Evolutionary conservation across 1,140 invertebrate genomes (phyloP), one percentile per base, ranked within the genome.

Genomic region (Adoxophyes honmai): DNA sequence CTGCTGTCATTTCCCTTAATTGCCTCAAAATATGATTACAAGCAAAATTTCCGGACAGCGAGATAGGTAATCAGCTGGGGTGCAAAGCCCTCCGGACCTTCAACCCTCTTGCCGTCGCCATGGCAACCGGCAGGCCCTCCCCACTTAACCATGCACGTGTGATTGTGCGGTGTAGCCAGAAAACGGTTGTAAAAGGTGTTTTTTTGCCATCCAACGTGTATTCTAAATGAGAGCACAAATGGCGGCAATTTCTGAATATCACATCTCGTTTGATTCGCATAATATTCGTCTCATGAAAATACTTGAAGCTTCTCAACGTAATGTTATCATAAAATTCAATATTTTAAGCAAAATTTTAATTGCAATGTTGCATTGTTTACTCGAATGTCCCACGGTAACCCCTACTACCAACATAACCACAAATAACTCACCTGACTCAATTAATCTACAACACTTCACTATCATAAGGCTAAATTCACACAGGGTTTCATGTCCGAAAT

Each of bases 381-480:
- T 44, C 57, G 44, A 51, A 33, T 33, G 52, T 35, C 10, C 33
- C 57, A 62, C 59, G 39, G 44, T 56, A 64, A 68, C 55, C 48
- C 55, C 16, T n/a, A 54, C 38, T 21, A 42, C 59, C 62, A 66
- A 57, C 57, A 60, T 55, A 55, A 62, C 57, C 60, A 62, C 57
- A 55, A 64, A 67, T 44, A 34, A 72, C 80, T 81, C 65, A 83
- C 80, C 70, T 61, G 60, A 55, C 55, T 61, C 57, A 62, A 60
- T 57, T 66, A 61, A 57, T 48, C 48, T 52, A 62, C 68, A 51
- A 37, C 67, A 69, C 71, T 67, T 72, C 67, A 84, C 75, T 85
- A 85, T 88, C 85, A 88, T 88, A 86, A 86, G 69, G 81, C 75
- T 52, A 61, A 66, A 44, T 77, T 75, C 64, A 78, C 75, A 78